phyloP scores from a whole-genome alignment of 53 echinoderm and acorn worm genomes.

The Zoroaster sp. region DNA sequence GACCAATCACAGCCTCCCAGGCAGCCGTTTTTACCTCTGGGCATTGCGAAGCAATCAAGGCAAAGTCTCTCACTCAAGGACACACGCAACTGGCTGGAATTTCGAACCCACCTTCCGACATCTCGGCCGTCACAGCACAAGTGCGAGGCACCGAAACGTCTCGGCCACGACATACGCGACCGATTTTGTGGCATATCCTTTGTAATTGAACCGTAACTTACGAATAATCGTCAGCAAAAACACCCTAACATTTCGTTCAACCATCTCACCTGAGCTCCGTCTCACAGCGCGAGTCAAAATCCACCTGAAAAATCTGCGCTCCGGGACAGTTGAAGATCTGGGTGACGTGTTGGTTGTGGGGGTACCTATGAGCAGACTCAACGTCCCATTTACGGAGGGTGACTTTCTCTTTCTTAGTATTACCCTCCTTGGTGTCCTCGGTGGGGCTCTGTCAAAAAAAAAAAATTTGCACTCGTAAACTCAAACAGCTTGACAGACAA shows the following conservation, averaged over 20 bases:
- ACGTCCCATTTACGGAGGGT: slow-evolving; percentile 86
- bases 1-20: no score
- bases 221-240: not conserved
- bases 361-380: slow-evolving; percentile 92
- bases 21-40: no score
- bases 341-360: slow-evolving; percentile 88
- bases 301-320: slow-evolving; percentile 85
- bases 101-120: no score
- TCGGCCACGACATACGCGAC: no score
- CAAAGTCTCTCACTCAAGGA: no score
- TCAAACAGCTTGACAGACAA: no score
- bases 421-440: slow-evolving; percentile 14
- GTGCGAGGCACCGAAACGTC: not conserved
- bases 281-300: slow-evolving; percentile 92
- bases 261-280: slow-evolving; percentile 83
- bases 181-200: no score
- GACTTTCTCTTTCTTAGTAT: slow-evolving; percentile 66
- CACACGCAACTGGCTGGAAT: no score
- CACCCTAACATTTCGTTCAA: not conserved
- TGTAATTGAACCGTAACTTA: no score
- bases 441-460: not conserved
- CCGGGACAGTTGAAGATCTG: slow-evolving; percentile 98
- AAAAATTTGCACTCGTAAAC: no score
- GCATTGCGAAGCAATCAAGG: no score
- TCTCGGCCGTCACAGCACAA: not conserved